These are phyloP conservation scores for Drosophila greeni DNA, from an alignment of 2,888 invertebrate genomes.

Conservation along the genomic window DNA sequence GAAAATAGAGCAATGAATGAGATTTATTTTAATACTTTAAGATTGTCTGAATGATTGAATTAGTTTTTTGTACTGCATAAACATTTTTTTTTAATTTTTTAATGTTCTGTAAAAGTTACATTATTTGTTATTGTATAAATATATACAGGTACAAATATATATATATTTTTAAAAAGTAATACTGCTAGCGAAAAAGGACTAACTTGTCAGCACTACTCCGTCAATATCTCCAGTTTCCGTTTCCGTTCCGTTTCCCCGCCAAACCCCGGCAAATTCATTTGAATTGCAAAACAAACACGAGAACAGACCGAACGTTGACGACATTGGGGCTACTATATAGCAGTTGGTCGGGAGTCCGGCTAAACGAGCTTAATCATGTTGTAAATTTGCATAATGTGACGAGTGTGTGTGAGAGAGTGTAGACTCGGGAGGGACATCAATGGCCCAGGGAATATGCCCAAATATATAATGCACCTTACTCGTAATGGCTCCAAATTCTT, in stretches of 20 bases:
- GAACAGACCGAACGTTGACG: slow-evolving; percentile 35
- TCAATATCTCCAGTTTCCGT: slow-evolving; percentile 1
- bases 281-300: slow-evolving; percentile 71
- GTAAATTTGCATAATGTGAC: slow-evolving; percentile 73
- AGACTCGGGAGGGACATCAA: background rate
- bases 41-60: too few relatives aligned
- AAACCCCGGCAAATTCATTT: slow-evolving; percentile 63
- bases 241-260: slow-evolving; percentile 1
- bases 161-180: too few relatives aligned
- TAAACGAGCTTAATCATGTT: slow-evolving; percentile 71
- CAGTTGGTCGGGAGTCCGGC: slow-evolving; percentile 40
- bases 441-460: slow-evolving; percentile 9
- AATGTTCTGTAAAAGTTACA: too few relatives aligned
- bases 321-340: slow-evolving; percentile 35
- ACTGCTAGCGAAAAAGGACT: background rate
- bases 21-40: too few relatives aligned
- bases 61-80: too few relatives aligned
- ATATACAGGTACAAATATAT: too few relatives aligned
- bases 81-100: too few relatives aligned
- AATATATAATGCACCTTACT: slow-evolving; percentile 34
- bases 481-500: background rate
- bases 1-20: too few relatives aligned
- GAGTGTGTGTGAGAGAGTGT: slow-evolving; percentile 31
- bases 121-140: too few relatives aligned
- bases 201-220: background rate